Conservation (phyloP, 2,113 vertebrate genomes). For the Anseranas semipalmata region DNA sequence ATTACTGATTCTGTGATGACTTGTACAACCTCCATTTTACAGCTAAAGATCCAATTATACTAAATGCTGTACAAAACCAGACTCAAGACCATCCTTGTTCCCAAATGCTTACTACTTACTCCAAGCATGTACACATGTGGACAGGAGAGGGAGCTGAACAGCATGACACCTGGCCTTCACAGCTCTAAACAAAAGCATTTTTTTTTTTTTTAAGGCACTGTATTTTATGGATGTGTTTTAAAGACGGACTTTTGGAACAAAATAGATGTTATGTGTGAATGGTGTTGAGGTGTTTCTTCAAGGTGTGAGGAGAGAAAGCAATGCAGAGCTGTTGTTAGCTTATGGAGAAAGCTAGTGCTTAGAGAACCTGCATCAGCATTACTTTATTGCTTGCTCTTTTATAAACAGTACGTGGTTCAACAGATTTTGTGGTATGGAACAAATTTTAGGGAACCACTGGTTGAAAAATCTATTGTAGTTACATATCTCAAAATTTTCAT, state of each 20-base stretch:
- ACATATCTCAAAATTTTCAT: neutral
- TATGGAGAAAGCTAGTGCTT: neutral
- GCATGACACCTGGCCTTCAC: neutral
- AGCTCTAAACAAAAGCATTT: neutral
- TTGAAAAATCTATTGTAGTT: neutral
- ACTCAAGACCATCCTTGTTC: neutral
- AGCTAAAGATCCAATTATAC: neutral
- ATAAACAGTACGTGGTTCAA: neutral
- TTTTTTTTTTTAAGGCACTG: neutral
- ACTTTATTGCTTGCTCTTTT: neutral
- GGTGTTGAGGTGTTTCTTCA: neutral
- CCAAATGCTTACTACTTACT: accelerated
- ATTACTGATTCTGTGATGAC: neutral
- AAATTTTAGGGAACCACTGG: neutral
- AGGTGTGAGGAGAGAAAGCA: neutral
- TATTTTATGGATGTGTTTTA: neutral
- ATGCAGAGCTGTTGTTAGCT: no score
- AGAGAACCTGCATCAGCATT: neutral
- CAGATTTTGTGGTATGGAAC: neutral
- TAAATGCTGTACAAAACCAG: neutral
- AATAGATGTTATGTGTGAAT: accelerated
- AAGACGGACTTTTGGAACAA: neutral
- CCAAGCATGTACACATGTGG: accelerated
- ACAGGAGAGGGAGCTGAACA: neutral
- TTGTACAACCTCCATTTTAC: neutral